phyloP scores from a whole-genome alignment of 2,888 invertebrate genomes.

The Rhaphigaster nebulosa region DNA sequence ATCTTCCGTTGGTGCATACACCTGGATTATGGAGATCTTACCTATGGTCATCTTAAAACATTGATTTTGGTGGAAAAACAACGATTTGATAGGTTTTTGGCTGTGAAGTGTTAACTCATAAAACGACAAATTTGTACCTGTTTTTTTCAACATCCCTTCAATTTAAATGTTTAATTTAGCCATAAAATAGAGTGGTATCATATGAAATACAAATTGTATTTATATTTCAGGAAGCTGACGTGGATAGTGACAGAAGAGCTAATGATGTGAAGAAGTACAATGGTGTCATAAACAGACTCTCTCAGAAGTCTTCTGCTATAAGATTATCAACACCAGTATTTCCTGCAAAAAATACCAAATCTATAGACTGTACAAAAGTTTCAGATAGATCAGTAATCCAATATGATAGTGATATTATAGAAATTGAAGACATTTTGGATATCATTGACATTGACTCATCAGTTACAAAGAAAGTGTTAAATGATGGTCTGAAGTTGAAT shows the following conservation, averaged over 20 bases:
- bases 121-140: background rate
- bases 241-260: background rate
- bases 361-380: constrained; percentile 20
- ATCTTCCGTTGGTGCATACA: too few relatives aligned
- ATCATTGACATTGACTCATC: constrained; percentile 48
- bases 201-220: background rate
- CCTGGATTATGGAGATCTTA: too few relatives aligned
- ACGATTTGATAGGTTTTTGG: too few relatives aligned
- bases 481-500: constrained; percentile 42
- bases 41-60: too few relatives aligned
- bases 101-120: too few relatives aligned
- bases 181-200: background rate
- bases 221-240: constrained; percentile 34
- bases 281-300: background rate
- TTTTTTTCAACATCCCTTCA: background rate
- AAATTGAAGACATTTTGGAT: constrained; percentile 7
- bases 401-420: constrained; percentile 36
- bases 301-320: background rate
- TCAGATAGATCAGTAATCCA: constrained; percentile 50
- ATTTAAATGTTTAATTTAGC: background rate
- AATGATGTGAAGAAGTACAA: constrained; percentile 42
- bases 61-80: too few relatives aligned
- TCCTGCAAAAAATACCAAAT: constrained; percentile 32
- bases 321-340: background rate
- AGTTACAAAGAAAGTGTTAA: background rate